Percentiles rank a stretch among this genome's conserved stretches.
Evolutionary conservation across 1,140 invertebrate species (phyloP).

Genomic region (Diorhabda carinulata): DNA sequence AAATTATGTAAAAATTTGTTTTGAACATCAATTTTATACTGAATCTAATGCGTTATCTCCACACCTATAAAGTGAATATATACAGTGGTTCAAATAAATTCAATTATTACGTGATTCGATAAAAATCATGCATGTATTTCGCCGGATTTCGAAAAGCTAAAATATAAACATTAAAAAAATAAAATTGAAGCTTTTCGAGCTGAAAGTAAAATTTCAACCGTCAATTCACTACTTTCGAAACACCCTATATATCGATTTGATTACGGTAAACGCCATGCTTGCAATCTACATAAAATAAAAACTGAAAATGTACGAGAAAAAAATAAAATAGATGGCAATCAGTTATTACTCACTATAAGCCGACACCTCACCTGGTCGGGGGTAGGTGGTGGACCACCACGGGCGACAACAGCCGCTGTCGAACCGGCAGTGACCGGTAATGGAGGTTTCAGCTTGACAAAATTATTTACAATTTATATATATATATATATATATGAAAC

Average conservation of each 20-base stretch:
- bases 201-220: no score
- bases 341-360: constrained; percentile 27
- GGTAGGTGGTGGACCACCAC: constrained; percentile 55
- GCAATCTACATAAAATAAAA: background rate
- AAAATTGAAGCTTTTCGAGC: no score
- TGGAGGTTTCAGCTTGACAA: constrained; percentile 49
- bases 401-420: constrained; percentile 51
- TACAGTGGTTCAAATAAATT: no score
- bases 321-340: constrained; percentile 18
- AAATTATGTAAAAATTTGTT: no score
- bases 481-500: background rate
- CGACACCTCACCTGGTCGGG: constrained; percentile 57
- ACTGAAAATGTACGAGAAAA: constrained; percentile 22
- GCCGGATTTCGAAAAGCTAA: no score
- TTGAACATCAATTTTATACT: no score
- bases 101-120: no score
- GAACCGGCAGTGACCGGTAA: constrained; percentile 56
- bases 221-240: no score
- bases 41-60: no score
- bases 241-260: constrained; percentile 5
- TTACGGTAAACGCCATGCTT: constrained; percentile 31
- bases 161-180: no score
- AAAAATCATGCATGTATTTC: no score
- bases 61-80: no score
- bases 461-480: background rate